phyloP scores from a whole-genome alignment of 2,113 vertebrate genomes.

The Felis chaus region DNA sequence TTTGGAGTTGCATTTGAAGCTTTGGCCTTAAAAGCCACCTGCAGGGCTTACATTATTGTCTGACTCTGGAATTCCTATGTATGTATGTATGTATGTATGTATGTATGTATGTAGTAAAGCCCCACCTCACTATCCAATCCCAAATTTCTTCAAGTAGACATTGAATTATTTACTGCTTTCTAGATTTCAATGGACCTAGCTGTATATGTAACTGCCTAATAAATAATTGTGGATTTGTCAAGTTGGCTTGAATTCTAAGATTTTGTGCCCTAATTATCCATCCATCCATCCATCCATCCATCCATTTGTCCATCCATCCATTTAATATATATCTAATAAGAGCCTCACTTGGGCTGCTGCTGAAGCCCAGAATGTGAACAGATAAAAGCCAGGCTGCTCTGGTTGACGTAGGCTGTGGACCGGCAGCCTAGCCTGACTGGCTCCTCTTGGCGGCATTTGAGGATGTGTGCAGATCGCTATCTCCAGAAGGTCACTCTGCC shows the following conservation, averaged over 20 bases:
- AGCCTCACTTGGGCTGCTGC: not conserved
- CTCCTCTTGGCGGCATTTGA: not conserved
- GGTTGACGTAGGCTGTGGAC: not conserved
- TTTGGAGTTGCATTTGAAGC: not conserved
- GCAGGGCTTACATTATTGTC: not conserved
- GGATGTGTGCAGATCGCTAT: not conserved
- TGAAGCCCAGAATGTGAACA: not conserved
- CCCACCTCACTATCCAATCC: not conserved
- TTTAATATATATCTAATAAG: not conserved
- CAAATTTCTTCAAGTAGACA: not conserved
- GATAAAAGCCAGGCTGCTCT: not conserved
- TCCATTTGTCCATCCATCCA: not conserved
- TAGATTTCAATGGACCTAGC: not conserved
- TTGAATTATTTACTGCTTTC: not conserved
- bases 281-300: not conserved
- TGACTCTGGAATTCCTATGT: not conserved
- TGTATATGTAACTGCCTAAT: not conserved
- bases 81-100: not conserved
- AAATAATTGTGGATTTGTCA: not conserved
- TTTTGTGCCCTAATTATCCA: not conserved
- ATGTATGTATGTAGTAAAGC: not conserved
- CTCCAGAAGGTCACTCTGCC: not conserved
- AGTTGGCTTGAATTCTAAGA: not conserved
- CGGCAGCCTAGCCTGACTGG: not conserved
- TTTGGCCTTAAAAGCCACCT: not conserved